Evolutionary conservation across 2,113 vertebrate genomes (phyloP), one percentile per base, ranked within the genome.

Genomic region (Rousettus leschenaultii): DNA sequence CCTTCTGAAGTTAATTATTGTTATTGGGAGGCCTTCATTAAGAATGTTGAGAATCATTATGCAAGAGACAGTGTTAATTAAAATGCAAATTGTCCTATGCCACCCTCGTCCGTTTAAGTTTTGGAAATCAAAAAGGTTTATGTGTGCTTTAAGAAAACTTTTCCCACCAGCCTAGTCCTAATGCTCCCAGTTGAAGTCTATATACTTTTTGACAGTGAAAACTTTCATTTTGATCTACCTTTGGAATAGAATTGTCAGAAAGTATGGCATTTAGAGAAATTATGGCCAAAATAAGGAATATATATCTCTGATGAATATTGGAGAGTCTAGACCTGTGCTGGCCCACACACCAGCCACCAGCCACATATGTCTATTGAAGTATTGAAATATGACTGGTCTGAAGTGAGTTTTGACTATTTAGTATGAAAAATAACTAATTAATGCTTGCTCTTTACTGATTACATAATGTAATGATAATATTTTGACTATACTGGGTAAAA

Each of bases 1-100:
- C 40, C 95, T 87, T 85, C 45, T 18, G 38, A n/a, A 33, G 92
- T 40, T 96, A 96, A 97, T 98, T 94, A 93, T 48, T 94, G 75
- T 95, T 87, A 66, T 95, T 92, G 90, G 86, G 92, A 96, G 71
- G 87, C 3, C 12, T 10, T 73, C 43, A 18, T 63, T 65, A 61
- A 82, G 83, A 83, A 77, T 3, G 35, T n/a, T 43, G 71, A 95
- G 94, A 55, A 45, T 48, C 7, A 3, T 97, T 93, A 94, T 80
- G 92, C 86, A 97, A 97, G 83, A 95, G 45, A 61, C 92, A 3
- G 28, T 97, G 94, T 95, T 97, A 95, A 95, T 77, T 92, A 95
- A 90, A 77, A 96, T 55, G 79, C 30, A 96, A 45, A 92, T 77
- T 53, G 94, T 38, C 65, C 68, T 45, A 22, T 70, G 89, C 63